phyloP scores from a whole-genome alignment of 1,140 invertebrate genomes.

The Zophobas morio region DNA sequence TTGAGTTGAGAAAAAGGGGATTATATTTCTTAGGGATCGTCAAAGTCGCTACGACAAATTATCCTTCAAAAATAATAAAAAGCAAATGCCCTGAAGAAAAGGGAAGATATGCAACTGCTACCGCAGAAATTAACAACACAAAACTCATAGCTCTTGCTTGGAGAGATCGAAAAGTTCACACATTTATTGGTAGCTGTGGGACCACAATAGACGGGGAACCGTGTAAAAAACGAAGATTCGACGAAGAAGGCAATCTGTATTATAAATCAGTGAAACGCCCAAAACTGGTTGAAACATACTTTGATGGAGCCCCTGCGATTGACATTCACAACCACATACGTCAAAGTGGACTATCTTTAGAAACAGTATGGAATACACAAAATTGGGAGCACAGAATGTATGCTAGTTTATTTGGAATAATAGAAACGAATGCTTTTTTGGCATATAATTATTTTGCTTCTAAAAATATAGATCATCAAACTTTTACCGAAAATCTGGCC shows the following conservation, averaged over 20 bases:
- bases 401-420: not conserved
- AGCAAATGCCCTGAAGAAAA: slow-evolving; percentile 1
- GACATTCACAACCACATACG: slow-evolving; percentile 50
- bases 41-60: slow-evolving; percentile 22
- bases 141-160: slow-evolving; percentile 2
- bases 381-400: not conserved
- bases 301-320: slow-evolving; percentile 43
- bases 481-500: too few species aligned
- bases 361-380: not conserved
- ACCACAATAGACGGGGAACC: slow-evolving; percentile 8
- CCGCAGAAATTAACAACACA: not conserved
- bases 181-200: slow-evolving; percentile 3
- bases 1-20: slow-evolving; percentile 4
- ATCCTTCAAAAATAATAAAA: not conserved
- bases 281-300: slow-evolving; percentile 47
- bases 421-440: not conserved
- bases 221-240: not conserved
- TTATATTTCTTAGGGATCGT: slow-evolving; percentile 14
- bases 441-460: not conserved
- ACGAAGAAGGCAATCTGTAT: not conserved
- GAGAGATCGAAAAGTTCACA: slow-evolving; percentile 17
- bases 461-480: too few species aligned
- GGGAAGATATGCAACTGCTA: not conserved
- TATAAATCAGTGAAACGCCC: not conserved
- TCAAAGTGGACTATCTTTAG: slow-evolving; percentile 39